Evolutionary conservation across 2,888 invertebrate genomes (phyloP).

Genomic region (Tubulanus polymorphus): DNA sequence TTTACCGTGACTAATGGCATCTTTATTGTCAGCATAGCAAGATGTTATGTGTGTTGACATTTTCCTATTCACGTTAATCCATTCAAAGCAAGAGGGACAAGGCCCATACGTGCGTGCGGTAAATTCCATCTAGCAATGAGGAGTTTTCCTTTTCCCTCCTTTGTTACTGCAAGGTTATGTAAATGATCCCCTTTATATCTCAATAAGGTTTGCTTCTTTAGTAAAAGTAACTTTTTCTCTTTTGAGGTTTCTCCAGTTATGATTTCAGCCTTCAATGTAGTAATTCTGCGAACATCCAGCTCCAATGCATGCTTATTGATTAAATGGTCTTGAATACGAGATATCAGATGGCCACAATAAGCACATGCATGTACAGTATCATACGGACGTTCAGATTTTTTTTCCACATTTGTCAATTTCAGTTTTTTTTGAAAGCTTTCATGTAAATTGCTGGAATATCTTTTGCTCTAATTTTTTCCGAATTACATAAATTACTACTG

Average conservation of each 20-base stretch:
- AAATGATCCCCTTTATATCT: not conserved
- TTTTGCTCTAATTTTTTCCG: no score
- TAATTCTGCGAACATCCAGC: no score
- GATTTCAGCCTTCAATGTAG: no score
- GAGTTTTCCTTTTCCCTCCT: not conserved
- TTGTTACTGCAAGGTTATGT: not conserved
- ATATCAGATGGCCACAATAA: no score
- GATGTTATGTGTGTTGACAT: not conserved
- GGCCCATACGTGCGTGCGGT: not conserved
- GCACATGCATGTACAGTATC: no score
- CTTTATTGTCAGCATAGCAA: not conserved
- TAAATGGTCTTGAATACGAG: no score
- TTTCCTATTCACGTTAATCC: not conserved
- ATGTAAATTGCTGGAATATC: no score
- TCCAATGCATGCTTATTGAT: no score
- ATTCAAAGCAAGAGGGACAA: not conserved
- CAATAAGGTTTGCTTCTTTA: not conserved
- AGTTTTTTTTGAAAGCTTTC: no score
- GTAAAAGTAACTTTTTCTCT: not conserved
- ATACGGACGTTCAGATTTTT: no score
- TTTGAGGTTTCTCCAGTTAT: not conserved
- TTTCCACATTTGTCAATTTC: no score
- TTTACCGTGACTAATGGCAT: not conserved
- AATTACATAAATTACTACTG: no score
- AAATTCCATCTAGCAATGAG: not conserved